Evolutionary conservation across 2,797 vertebrate genomes (phyloP).

Genomic region (Spinibarbus caldwelli): DNA sequence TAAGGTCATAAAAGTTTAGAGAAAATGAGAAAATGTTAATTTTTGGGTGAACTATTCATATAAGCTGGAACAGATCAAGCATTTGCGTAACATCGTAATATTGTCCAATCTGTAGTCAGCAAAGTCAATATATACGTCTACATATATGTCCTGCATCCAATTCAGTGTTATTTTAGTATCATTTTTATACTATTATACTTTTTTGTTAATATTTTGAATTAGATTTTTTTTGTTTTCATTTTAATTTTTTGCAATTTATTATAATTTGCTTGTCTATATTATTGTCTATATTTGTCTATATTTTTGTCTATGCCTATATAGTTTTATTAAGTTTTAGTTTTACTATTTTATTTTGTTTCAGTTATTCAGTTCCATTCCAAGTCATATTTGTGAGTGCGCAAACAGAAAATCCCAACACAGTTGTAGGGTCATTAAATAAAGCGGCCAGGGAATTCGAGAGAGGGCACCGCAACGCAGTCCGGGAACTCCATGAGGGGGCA

Average conservation of each 20-base stretch:
- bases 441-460: too few species aligned
- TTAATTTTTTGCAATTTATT: background rate
- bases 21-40: background rate
- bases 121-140: background rate
- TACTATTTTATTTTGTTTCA: background rate
- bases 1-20: background rate
- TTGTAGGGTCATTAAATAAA: conserved; percentile 59
- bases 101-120: background rate
- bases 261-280: background rate
- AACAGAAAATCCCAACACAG: conserved; percentile 65
- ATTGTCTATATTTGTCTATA: background rate
- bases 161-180: too few species aligned
- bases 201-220: too few species aligned
- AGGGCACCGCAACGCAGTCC: conserved; percentile 45
- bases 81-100: background rate
- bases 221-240: too few species aligned
- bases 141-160: too few species aligned
- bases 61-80: background rate
- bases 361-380: background rate
- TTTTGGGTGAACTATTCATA: background rate
- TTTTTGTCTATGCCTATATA: too few species aligned
- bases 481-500: conserved; percentile 40
- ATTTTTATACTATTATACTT: too few species aligned
- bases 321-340: background rate
- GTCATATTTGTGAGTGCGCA: conserved; percentile 41